Evolutionary conservation across 2,113 vertebrate species (phyloP).

Genomic region (Bujurquina vittata): DNA sequence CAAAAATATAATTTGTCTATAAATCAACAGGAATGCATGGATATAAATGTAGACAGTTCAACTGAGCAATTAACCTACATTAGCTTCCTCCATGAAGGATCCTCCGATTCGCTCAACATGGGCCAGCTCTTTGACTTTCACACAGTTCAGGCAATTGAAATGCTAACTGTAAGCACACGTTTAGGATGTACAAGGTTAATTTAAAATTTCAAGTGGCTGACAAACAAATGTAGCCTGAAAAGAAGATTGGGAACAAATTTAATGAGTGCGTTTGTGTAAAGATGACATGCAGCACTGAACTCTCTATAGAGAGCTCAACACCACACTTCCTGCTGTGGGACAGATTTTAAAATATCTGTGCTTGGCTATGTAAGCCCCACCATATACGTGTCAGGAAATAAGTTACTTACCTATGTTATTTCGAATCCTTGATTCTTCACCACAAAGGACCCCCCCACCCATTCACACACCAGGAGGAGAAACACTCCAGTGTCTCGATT

Average conservation of each 20-base stretch:
- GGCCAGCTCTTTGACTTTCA: not conserved
- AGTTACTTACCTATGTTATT: conserved; percentile 63
- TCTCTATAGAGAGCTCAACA: not conserved
- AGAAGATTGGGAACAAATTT: not conserved
- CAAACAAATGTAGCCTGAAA: not conserved
- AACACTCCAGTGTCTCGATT: conserved; percentile 60
- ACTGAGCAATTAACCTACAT: not conserved
- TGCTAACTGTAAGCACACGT: not conserved
- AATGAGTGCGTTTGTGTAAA: not conserved
- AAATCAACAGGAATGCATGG: not conserved
- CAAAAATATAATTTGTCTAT: not conserved
- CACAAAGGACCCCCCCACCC: conserved; percentile 69
- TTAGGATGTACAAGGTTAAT: not conserved
- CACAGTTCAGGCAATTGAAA: not conserved
- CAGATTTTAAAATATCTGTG: not conserved
- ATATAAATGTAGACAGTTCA: not conserved
- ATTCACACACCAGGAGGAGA: conserved; percentile 71
- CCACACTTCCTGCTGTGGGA: not conserved
- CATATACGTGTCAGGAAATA: not conserved
- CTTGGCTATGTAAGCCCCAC: not conserved
- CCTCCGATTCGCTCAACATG: not conserved
- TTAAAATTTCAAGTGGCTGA: conserved; percentile 1
- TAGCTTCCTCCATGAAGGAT: not conserved
- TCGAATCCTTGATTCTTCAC: conserved; percentile 61
- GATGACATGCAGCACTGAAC: not conserved